phyloP scores from a whole-genome alignment of 2,888 invertebrate species.

The Eurytoma californica region DNA sequence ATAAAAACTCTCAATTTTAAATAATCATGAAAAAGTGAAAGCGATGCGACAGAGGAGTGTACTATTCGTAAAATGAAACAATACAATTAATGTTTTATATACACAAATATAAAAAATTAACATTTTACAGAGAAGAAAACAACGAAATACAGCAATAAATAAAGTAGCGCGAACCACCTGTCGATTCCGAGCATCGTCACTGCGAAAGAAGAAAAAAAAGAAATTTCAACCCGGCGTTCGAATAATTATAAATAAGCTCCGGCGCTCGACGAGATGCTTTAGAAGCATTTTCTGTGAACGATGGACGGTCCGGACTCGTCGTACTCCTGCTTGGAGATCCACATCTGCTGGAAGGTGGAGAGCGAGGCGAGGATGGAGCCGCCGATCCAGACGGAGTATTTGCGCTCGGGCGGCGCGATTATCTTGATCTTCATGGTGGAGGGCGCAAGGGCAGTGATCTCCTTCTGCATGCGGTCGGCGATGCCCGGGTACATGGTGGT shows the following conservation, averaged over 20 bases:
- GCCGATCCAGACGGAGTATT: slow-evolving; percentile 77
- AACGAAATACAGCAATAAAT: too few species aligned
- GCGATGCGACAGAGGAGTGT: too few species aligned
- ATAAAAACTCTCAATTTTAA: too few species aligned
- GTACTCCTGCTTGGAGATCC: slow-evolving; percentile 77
- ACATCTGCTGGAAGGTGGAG: slow-evolving; percentile 77
- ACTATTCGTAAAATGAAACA: too few species aligned
- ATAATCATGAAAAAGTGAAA: too few species aligned
- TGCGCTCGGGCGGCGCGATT: slow-evolving; percentile 77
- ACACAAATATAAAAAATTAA: slow-evolving; percentile 22
- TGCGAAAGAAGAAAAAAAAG: too few species aligned
- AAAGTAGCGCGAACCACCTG: too few species aligned
- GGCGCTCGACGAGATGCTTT: slow-evolving; percentile 55
- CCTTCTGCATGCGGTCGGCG: slow-evolving; percentile 76
- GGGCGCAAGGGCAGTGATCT: slow-evolving; percentile 76
- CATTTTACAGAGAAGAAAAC: slow-evolving; percentile 2
- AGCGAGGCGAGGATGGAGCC: slow-evolving; percentile 76
- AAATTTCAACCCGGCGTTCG: too few species aligned
- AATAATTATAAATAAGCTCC: too few species aligned
- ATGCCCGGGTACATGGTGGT: slow-evolving; percentile 78
- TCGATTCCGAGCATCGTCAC: too few species aligned
- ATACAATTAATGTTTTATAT: not conserved
- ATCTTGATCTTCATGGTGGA: slow-evolving; percentile 77
- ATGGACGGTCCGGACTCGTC: slow-evolving; percentile 76
- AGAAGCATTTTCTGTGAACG: slow-evolving; percentile 77